Evolutionary conservation across 2,797 vertebrate species (phyloP).

Genomic region (Eulemur coronatus): DNA sequence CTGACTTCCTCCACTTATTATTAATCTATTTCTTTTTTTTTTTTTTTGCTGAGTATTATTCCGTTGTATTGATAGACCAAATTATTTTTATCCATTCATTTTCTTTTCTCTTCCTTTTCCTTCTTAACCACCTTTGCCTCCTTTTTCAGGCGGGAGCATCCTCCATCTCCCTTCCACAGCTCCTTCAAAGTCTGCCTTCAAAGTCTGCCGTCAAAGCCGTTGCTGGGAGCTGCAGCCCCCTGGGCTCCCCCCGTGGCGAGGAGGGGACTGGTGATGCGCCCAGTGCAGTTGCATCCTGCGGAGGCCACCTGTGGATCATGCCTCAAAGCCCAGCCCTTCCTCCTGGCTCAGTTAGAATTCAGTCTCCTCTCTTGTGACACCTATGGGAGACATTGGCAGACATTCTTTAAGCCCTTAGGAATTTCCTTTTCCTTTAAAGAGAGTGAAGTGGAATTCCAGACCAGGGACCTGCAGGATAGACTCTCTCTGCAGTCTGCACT

Average conservation of each 20-base stretch:
- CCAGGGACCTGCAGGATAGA: neutral
- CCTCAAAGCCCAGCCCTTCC: neutral
- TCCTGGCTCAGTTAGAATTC: neutral
- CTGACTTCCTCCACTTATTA: neutral
- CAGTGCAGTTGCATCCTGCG: rapidly evolving
- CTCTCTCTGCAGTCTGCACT: neutral
- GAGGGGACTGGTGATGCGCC: neutral
- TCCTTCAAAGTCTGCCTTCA: neutral
- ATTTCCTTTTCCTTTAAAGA: conserved; percentile 49
- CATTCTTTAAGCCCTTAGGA: conserved; percentile 38
- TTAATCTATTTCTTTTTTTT: neutral
- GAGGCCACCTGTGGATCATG: neutral
- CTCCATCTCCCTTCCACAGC: neutral
- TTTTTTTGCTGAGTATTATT: neutral
- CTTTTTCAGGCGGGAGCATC: neutral
- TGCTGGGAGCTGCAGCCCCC: neutral
- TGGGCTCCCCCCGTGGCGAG: neutral
- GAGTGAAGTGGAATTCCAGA: conserved; percentile 28
- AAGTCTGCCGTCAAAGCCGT: neutral
- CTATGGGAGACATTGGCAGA: neutral
- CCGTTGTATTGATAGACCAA: neutral
- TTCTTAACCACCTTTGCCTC: neutral
- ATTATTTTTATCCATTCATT: neutral
- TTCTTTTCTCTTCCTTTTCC: neutral
- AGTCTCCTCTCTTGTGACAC: neutral